Conservation (phyloP, 2,113 vertebrate species). For the Oryzias celebensis region DNA sequence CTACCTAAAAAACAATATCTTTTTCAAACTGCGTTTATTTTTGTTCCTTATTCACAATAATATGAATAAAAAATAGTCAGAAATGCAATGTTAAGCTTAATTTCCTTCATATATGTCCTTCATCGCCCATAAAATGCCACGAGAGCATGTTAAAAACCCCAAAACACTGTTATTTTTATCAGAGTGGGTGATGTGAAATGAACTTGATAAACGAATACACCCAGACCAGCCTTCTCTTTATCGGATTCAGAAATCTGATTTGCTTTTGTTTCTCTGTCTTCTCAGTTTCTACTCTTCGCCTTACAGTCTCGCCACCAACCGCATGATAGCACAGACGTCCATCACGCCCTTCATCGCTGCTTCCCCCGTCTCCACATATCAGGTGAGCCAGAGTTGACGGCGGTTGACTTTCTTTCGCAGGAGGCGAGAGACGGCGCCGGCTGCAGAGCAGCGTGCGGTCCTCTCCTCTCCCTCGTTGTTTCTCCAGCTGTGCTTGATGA, state of each 20-base stretch:
- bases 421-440: slow-evolving; percentile 23
- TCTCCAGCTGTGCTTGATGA: slow-evolving; percentile 62
- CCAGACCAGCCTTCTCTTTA: not conserved
- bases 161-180: no score
- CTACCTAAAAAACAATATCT: no score
- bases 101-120: no score
- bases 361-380: slow-evolving; percentile 97
- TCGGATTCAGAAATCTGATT: no score
- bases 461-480: slow-evolving; percentile 35
- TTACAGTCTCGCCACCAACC: slow-evolving; percentile 98
- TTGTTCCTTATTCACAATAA: no score
- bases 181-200: no score
- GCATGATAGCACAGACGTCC: slow-evolving; percentile 98
- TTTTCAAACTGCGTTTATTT: no score
- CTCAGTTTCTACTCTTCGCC: slow-evolving; percentile 97
- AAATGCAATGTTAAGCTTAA: no score
- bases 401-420: slow-evolving; percentile 31
- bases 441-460: slow-evolving; percentile 44
- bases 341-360: slow-evolving; percentile 98
- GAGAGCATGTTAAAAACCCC: no score
- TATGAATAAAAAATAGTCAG: no score
- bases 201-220: not conserved
- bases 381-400: slow-evolving; percentile 78
- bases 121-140: no score
- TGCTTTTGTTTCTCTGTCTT: slow-evolving; percentile 51